Conservation (phyloP, 2,797 vertebrate species). For the Geotrypetes seraphini region DNA sequence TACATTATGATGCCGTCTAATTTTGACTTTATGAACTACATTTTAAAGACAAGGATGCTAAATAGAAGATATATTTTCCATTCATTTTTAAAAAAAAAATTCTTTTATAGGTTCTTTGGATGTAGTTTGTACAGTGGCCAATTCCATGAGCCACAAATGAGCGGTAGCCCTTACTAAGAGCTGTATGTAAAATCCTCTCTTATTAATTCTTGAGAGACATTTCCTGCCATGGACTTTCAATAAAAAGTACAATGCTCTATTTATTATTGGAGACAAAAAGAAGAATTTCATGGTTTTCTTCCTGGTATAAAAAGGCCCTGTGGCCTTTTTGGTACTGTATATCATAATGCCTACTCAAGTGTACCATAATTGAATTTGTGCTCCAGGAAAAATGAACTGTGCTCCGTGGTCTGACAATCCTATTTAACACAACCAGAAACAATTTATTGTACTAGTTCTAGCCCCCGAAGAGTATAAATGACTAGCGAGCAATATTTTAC, state of each 20-base stretch:
- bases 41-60: too few relatives aligned
- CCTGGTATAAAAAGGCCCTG: conserved; percentile 15
- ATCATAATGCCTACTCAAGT: conserved; percentile 21
- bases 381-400: conserved; percentile 33
- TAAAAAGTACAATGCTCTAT: conserved; percentile 8
- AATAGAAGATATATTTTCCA: too few relatives aligned
- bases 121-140: conserved; percentile 8
- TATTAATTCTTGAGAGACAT: background rate
- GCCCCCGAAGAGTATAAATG: conserved; percentile 8
- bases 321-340: conserved; percentile 10
- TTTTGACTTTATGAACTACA: too few relatives aligned
- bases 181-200: conserved; percentile 14
- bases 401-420: conserved; percentile 19
- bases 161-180: conserved; percentile 8
- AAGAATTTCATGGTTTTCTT: conserved; percentile 5
- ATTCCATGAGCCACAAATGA: conserved; percentile 1
- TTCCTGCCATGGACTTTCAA: conserved; percentile 20
- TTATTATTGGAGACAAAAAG: conserved; percentile 12
- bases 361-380: conserved; percentile 20
- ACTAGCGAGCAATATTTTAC: conserved; percentile 12
- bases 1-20: too few relatives aligned
- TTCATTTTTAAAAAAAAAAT: too few relatives aligned
- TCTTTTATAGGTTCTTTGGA: too few relatives aligned
- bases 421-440: conserved; percentile 26
- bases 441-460: conserved; percentile 9